Evolutionary conservation across 1,140 invertebrate species (phyloP).

Genomic region (Ridgeia piscesae): DNA sequence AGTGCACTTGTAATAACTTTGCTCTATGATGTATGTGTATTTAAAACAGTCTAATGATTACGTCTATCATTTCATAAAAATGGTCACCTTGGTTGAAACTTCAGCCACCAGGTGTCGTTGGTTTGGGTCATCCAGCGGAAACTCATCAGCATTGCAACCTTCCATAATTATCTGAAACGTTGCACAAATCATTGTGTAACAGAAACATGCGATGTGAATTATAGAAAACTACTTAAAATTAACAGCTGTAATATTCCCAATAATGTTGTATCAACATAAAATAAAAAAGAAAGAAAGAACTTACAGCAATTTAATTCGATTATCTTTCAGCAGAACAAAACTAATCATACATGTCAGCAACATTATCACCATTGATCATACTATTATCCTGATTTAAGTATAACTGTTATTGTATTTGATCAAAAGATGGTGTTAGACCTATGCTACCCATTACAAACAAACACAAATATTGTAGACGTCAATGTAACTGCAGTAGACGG

Average conservation of each 20-base stretch:
- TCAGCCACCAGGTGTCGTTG: constrained; percentile 83
- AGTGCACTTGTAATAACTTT: background rate
- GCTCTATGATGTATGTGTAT: background rate
- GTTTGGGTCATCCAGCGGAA: constrained; percentile 78
- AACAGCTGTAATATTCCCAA: background rate
- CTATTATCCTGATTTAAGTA: no score
- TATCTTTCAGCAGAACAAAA: background rate
- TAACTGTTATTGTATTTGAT: background rate
- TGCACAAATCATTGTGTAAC: background rate
- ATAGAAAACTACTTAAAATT: background rate
- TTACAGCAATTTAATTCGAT: background rate
- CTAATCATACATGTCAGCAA: background rate
- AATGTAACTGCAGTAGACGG: no score
- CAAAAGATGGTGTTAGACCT: background rate
- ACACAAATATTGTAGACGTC: background rate
- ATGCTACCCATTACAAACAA: background rate
- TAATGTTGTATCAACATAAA: background rate
- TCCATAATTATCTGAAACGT: constrained; percentile 21
- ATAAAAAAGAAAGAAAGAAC: background rate
- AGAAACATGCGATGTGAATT: background rate
- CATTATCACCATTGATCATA: background rate
- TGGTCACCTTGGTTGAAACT: constrained; percentile 75
- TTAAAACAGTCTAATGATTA: background rate
- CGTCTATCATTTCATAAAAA: background rate
- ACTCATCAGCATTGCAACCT: constrained; percentile 6